phyloP scores from a whole-genome alignment of 2,797 vertebrate genomes.

The Pangasius djambal region DNA sequence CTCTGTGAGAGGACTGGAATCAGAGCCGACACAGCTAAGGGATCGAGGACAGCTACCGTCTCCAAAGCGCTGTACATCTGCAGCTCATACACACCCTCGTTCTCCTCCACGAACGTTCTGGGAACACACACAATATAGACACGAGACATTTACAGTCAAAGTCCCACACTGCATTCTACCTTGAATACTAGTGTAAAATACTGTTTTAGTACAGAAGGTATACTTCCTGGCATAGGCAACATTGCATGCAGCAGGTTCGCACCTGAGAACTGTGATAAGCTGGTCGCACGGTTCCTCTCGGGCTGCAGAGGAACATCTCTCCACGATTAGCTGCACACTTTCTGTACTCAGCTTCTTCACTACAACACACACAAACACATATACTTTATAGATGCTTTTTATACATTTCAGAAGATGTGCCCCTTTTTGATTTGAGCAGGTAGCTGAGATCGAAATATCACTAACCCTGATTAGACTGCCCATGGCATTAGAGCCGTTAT shows the following conservation, averaged over 20 bases:
- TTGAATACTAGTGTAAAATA: not conserved
- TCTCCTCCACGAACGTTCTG: conserved; percentile 90
- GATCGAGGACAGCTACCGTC: conserved; percentile 80
- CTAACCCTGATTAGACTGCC: not conserved
- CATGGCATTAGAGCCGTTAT: too few relatives aligned
- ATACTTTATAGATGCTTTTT: not conserved
- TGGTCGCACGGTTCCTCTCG: conserved; percentile 76
- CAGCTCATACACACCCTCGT: conserved; percentile 80
- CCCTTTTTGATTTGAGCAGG: not conserved
- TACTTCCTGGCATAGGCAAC: not conserved
- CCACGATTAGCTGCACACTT: conserved; percentile 84
- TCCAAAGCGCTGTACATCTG: conserved; percentile 87
- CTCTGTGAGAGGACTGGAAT: conserved; percentile 84
- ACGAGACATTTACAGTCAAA: conserved; percentile 11
- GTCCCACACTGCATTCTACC: not conserved
- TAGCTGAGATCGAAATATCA: not conserved
- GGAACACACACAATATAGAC: conserved; percentile 36
- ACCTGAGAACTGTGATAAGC: conserved; percentile 62
- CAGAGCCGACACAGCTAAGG: conserved; percentile 76
- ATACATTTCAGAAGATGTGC: not conserved
- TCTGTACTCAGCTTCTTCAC: conserved; percentile 89
- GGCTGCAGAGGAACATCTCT: conserved; percentile 80
- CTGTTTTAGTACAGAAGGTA: not conserved
- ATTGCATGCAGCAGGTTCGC: not conserved
- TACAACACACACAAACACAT: conserved; percentile 66